Evolutionary conservation across 2,113 vertebrate species (phyloP).

Genomic region (Theristicus caerulescens): DNA sequence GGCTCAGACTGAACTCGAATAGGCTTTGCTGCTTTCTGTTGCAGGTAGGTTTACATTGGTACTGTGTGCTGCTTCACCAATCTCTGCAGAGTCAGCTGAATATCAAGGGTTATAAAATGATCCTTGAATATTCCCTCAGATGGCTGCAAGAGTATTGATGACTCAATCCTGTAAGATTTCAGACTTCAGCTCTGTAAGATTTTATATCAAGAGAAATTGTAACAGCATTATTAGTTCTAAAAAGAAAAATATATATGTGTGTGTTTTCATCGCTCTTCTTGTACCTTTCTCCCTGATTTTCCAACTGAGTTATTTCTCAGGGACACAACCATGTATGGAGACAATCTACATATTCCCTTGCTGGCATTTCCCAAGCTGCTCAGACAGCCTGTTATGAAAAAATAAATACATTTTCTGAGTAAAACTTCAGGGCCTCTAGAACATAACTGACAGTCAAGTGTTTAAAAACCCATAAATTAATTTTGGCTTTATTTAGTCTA

Average conservation of each 20-base stretch:
- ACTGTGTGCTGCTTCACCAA: not conserved
- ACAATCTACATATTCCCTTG: not conserved
- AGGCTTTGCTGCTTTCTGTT: not conserved
- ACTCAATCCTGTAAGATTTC: not conserved
- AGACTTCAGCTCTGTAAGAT: not conserved
- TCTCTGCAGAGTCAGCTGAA: not conserved
- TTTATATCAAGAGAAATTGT: not conserved
- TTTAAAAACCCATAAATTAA: not conserved
- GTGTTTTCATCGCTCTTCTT: not conserved
- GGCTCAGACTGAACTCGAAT: accelerated
- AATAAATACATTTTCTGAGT: not conserved
- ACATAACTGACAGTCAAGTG: not conserved
- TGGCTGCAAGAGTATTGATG: not conserved
- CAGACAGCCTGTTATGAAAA: not conserved
- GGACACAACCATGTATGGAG: not conserved
- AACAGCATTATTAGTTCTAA: not conserved
- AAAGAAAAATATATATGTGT: not conserved
- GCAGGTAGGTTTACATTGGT: not conserved
- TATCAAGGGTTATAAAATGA: not conserved
- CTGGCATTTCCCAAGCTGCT: not conserved
- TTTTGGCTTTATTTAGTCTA: conserved; percentile 25
- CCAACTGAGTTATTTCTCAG: not conserved
- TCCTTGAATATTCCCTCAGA: not conserved
- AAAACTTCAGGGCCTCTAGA: not conserved
- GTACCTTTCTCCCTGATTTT: not conserved